Percentiles rank a stretch among this genome's conserved stretches.
These are phyloP conservation scores for Xanthia togata DNA, from an alignment of 2,888 invertebrate genomes.

Conservation along the genomic window DNA sequence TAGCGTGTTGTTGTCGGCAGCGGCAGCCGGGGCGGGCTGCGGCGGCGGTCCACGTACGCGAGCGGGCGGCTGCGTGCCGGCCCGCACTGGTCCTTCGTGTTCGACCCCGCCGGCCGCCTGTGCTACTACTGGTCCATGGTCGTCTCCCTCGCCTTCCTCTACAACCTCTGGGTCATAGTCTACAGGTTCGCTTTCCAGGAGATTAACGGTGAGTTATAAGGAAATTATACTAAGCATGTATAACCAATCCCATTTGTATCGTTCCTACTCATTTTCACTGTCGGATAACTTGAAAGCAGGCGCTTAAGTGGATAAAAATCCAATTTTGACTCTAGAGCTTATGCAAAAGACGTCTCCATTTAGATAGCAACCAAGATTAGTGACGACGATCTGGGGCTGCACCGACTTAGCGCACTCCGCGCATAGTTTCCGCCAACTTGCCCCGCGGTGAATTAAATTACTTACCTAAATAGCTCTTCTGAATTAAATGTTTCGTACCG, in stretches of 20 bases:
- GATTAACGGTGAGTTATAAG: slow-evolving; percentile 94
- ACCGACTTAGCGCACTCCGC: slow-evolving; percentile 75
- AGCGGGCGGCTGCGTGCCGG: slow-evolving; percentile 92
- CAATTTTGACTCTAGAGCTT: slow-evolving; percentile 79
- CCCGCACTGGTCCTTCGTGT: slow-evolving; percentile 98
- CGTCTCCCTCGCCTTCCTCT: slow-evolving; percentile 98
- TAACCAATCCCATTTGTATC: slow-evolving; percentile 51
- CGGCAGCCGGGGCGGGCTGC: slow-evolving; percentile 87
- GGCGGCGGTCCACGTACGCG: slow-evolving; percentile 91
- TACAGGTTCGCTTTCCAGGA: slow-evolving; percentile 99
- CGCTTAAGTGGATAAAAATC: slow-evolving; percentile 79
- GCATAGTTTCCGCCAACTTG: slow-evolving; percentile 81
- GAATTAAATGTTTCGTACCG: slow-evolving; percentile 76
- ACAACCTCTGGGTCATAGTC: slow-evolving; percentile 99
- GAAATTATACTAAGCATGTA: slow-evolving; percentile 9
- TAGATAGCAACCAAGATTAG: slow-evolving; percentile 81
- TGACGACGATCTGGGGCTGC: slow-evolving; percentile 74
- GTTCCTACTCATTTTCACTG: slow-evolving; percentile 59
- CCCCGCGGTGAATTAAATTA: slow-evolving; percentile 81
- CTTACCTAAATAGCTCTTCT: slow-evolving; percentile 83
- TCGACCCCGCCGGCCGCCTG: slow-evolving; percentile 99
- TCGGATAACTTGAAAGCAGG: slow-evolving; percentile 68
- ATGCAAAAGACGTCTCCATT: slow-evolving; percentile 82
- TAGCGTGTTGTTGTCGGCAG: slow-evolving; percentile 73
- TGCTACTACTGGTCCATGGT: slow-evolving; percentile 99